Conservation (phyloP, 2,797 vertebrate species). For the Gobionotothen gibberifrons region DNA sequence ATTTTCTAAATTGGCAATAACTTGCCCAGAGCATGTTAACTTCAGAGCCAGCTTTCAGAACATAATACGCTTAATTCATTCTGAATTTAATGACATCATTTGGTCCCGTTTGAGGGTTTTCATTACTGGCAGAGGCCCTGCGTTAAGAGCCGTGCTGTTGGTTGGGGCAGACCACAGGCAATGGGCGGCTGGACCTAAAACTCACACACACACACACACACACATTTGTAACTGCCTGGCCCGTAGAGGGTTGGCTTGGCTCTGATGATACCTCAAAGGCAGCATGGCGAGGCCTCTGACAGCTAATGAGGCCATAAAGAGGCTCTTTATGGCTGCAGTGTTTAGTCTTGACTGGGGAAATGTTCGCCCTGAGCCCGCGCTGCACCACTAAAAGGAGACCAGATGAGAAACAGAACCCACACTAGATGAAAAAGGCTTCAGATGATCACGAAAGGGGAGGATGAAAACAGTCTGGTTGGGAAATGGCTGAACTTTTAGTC, state of each 20-base stretch:
- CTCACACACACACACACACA: constrained; percentile 36
- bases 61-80: constrained; percentile 80
- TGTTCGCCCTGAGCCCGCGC: constrained; percentile 68
- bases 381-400: constrained; percentile 67
- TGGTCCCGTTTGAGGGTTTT: constrained; percentile 74
- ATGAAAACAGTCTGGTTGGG: constrained; percentile 45
- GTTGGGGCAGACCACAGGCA: constrained; percentile 73
- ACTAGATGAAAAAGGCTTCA: constrained; percentile 64
- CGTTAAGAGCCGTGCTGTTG: constrained; percentile 68
- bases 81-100: constrained; percentile 81
- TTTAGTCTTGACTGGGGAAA: constrained; percentile 81
- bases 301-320: constrained; percentile 84
- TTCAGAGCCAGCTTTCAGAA: constrained; percentile 76
- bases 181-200: constrained; percentile 57
- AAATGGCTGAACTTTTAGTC: constrained; percentile 35
- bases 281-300: constrained; percentile 71
- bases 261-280: constrained; percentile 81
- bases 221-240: constrained; percentile 51
- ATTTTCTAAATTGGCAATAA: constrained; percentile 81
- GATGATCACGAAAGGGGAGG: constrained; percentile 51
- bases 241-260: constrained; percentile 64
- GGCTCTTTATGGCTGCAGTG: constrained; percentile 77
- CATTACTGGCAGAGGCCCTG: constrained; percentile 75
- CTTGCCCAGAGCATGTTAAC: constrained; percentile 70
- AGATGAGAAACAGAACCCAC: constrained; percentile 65